Evolutionary conservation across 1,140 invertebrate species (phyloP).

Genomic region (Apis mellifera): Amel_HAv3.1 CM009943.2:5166501-5167000

Average conservation of each 20-base stretch:
- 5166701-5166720: neutral
- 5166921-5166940: slow-evolving; percentile 9
- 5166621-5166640: slow-evolving; percentile 33
- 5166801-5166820: slow-evolving; percentile 3
- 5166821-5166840: slow-evolving; percentile 17
- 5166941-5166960: slow-evolving; percentile 42
- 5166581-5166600: slow-evolving; percentile 17
- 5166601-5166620: slow-evolving; percentile 59
- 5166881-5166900: slow-evolving; percentile 21
- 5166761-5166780: no score
- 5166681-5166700: neutral
- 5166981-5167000: slow-evolving; percentile 36
- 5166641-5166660: neutral
- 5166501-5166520: slow-evolving; percentile 18
- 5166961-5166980: slow-evolving; percentile 13
- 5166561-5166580: slow-evolving; percentile 66
- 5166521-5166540: slow-evolving; percentile 52
- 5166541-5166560: slow-evolving; percentile 22
- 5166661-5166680: neutral
- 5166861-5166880: neutral
- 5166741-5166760: no score
- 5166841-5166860: neutral
- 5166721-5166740: no score
- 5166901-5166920: slow-evolving; percentile 30
- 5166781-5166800: neutral